Conservation (phyloP, 2,113 vertebrate genomes). For the Psilopsiagon aymara region DNA sequence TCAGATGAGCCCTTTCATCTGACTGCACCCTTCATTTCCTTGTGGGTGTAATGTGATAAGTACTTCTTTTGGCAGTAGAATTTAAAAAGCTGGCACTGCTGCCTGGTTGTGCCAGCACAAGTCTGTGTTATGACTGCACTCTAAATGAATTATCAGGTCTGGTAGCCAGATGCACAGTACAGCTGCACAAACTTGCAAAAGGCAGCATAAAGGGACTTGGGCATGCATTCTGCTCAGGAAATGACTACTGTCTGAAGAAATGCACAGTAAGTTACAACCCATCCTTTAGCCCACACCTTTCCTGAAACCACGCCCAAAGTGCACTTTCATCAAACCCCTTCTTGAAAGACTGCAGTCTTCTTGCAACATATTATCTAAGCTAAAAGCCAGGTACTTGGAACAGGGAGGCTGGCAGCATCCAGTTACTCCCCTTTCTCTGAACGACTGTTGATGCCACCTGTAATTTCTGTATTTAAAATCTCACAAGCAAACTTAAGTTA, state of each 20-base stretch:
- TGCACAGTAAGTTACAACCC: neutral
- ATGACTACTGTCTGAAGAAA: neutral
- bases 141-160: neutral
- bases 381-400: neutral
- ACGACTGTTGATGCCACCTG: neutral
- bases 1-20: neutral
- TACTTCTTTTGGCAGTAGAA: neutral
- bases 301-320: neutral
- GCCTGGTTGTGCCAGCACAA: neutral
- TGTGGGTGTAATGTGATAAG: neutral
- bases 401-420: neutral
- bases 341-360: neutral
- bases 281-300: neutral
- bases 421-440: neutral
- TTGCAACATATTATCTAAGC: neutral
- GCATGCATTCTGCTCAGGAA: neutral
- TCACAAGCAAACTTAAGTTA: conserved; percentile 5
- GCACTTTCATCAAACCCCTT: neutral
- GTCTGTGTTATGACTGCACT: neutral
- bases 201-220: neutral
- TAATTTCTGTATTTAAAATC: neutral
- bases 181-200: neutral
- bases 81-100: neutral
- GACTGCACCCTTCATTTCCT: neutral
- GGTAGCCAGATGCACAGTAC: neutral